Evolutionary conservation across 2,113 vertebrate genomes (phyloP).

Genomic region (Tylochromis polylepis): DNA sequence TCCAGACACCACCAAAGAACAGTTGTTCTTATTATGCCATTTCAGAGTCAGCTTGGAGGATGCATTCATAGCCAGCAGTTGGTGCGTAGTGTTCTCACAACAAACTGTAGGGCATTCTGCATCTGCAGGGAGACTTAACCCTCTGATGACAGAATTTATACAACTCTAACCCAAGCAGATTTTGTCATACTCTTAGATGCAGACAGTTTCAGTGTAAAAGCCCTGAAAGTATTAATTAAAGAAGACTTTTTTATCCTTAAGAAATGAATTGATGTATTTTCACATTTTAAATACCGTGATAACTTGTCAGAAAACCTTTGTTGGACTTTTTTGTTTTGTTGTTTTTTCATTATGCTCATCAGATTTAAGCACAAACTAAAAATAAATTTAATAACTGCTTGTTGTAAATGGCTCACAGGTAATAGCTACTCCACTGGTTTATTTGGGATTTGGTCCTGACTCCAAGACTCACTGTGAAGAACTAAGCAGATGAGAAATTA

Average conservation of each 20-base stretch:
- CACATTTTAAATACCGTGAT: not conserved
- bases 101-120: not conserved
- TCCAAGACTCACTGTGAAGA: not conserved
- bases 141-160: not conserved
- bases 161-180: not conserved
- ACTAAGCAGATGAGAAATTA: not conserved
- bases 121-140: not conserved
- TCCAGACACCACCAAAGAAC: not conserved
- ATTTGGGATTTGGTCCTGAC: not conserved
- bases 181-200: not conserved
- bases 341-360: not conserved
- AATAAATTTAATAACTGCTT: not conserved
- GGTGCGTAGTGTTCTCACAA: not conserved
- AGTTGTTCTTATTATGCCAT: not conserved
- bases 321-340: too few relatives aligned
- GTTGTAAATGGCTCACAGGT: not conserved
- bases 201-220: not conserved
- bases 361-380: not conserved
- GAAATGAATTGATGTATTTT: not conserved
- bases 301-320: not conserved
- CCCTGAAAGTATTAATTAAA: not conserved
- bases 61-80: not conserved
- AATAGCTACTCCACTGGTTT: not conserved
- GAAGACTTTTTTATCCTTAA: not conserved
- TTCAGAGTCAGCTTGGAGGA: not conserved